These are phyloP conservation scores for Ophraella communa DNA, from an alignment of 2,888 invertebrate genomes.

Conservation along the genomic window DNA sequence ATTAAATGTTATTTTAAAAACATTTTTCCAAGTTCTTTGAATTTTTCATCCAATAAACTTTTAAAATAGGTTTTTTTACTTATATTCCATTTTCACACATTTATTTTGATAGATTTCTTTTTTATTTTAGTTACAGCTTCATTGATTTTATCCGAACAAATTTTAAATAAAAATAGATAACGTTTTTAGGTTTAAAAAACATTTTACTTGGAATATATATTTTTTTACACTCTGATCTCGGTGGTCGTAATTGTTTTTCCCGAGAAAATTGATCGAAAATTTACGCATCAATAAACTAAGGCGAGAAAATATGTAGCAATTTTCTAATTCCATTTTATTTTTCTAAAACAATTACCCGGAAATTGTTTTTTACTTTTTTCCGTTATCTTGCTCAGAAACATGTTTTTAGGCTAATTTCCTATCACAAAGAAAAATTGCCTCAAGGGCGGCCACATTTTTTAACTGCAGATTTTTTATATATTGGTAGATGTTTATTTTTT, in stretches of 20 bases:
- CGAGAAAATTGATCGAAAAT: conserved; percentile 27
- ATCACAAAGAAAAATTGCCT: too few relatives aligned
- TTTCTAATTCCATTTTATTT: conserved; percentile 19
- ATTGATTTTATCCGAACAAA: conserved; percentile 4
- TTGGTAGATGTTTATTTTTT: too few relatives aligned
- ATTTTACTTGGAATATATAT: not conserved
- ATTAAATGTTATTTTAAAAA: too few relatives aligned
- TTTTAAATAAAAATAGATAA: conserved; percentile 7
- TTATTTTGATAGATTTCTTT: not conserved
- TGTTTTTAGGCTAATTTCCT: too few relatives aligned
- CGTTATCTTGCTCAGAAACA: not conserved
- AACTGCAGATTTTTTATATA: too few relatives aligned
- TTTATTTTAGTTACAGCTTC: not conserved
- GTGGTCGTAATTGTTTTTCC: conserved; percentile 22
- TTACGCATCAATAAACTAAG: conserved; percentile 19
- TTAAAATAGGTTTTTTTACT: too few relatives aligned
- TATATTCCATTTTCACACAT: too few relatives aligned
- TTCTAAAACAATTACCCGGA: conserved; percentile 12
- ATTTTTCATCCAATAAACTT: too few relatives aligned
- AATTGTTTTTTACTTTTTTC: conserved; percentile 14
- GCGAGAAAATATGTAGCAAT: conserved; percentile 19
- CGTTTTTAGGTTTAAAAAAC: conserved; percentile 9
- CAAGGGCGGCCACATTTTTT: too few relatives aligned
- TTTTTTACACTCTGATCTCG: conserved; percentile 2
- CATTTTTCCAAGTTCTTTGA: too few relatives aligned